Base-by-base conservation (phyloP, 2,888 invertebrate genomes). In the Xylophagus ater region DNA sequence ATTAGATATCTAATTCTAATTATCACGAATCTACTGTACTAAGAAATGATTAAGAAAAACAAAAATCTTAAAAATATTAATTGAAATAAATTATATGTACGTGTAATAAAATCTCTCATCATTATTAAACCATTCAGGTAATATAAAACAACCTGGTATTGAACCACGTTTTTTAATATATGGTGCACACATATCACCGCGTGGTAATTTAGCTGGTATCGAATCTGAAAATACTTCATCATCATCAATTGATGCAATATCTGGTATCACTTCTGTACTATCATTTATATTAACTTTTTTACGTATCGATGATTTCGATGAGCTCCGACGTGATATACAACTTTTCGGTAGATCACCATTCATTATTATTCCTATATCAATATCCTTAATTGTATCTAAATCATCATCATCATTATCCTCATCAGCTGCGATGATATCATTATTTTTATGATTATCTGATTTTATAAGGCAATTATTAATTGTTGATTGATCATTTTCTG, bases 151-250 rank as follows among this genome's bases (percentile, higher is more conserved):
- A 44, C 49, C 49, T 46, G 53, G 49, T 21, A 49, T 15, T 44
- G 51, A 46, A 30, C 60, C 58, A 43, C 53, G 51, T 45, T 58
- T 51, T 44, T 58, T 63, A 33, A 66, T 67, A 51, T 72, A 73
- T 0, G 67, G 65, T 4, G 66, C 66, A 45, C 67, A 69, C 60
- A 68, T 63, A 53, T 67, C 67, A 46, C 66, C 66, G 30, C 68
- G 61, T 6, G 60, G 47, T 41, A 65, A 60, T 35, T 64, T 60
- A 9, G 67, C 64, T 21, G 67, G 65, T 45, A 67, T 52, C 8
- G 67, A 67, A 50, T 69, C 69, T 35, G 66, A 63, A 58, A 78
- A 78, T 10, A 78, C 78, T 47, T 78, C 78, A 53, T 78, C 78
- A 51, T 76, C 76, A 44, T 66, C 66, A 14, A 51, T 45, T 39